Evolutionary conservation across 1,140 invertebrate genomes (phyloP).

Genomic region (Heliothis subflexa): DNA sequence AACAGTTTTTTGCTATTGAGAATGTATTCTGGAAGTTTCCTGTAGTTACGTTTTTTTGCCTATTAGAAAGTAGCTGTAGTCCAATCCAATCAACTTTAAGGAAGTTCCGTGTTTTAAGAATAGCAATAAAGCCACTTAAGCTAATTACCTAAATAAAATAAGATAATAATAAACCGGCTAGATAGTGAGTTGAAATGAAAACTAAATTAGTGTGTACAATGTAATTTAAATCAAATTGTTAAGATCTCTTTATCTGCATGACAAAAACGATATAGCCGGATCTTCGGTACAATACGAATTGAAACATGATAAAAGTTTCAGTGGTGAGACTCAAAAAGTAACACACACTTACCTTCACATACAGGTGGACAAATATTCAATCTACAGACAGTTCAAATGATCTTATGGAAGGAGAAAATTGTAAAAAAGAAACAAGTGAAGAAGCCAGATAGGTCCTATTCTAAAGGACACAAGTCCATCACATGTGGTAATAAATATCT

Average conservation of each 20-base stretch:
- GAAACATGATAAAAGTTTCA: background rate
- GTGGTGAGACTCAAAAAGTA: background rate
- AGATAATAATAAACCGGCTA: background rate
- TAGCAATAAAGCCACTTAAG: too few species aligned
- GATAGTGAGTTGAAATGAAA: background rate
- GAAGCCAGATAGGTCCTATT: constrained; percentile 48
- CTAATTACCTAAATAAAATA: background rate
- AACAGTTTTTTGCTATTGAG: background rate
- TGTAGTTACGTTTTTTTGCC: too few species aligned
- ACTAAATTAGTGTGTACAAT: constrained; percentile 10
- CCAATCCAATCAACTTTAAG: too few species aligned
- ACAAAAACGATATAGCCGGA: constrained; percentile 13
- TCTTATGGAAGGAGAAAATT: too few species aligned
- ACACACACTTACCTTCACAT: background rate
- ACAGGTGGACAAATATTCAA: background rate
- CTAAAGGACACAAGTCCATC: background rate
- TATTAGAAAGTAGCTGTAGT: too few species aligned
- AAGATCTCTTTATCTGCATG: background rate
- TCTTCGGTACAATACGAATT: background rate
- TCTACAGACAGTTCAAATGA: background rate
- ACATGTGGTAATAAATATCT: constrained; percentile 60
- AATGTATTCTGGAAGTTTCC: background rate
- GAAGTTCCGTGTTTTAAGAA: too few species aligned
- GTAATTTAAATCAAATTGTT: constrained; percentile 9
- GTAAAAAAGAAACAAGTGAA: background rate